Evolutionary conservation across 1,140 invertebrate species (phyloP).

Genomic region (Lepidotrigona ventralis): DNA sequence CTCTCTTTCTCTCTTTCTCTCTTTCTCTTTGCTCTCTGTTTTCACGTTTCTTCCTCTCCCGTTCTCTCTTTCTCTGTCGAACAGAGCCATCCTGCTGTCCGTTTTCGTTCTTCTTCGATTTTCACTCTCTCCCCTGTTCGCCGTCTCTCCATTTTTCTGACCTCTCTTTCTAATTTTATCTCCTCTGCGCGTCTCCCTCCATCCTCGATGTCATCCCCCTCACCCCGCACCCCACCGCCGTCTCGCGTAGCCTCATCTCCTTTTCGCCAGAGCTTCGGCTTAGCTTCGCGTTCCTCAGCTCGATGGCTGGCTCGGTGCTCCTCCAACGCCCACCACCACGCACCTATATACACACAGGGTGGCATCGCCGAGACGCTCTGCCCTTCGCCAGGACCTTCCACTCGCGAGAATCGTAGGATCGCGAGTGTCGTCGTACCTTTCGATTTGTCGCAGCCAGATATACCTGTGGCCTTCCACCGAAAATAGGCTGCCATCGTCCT

Average conservation of each 20-base stretch:
- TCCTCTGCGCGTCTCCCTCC: slow-evolving; percentile 2
- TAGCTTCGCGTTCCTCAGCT: neutral
- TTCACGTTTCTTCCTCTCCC: neutral
- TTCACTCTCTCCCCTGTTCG: slow-evolving; percentile 5
- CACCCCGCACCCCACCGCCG: neutral
- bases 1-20: slow-evolving; percentile 12
- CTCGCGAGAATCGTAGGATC: slow-evolving; percentile 20
- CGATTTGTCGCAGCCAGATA: slow-evolving; percentile 34
- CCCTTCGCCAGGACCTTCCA: slow-evolving; percentile 37
- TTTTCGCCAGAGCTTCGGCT: neutral
- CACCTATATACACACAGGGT: slow-evolving; percentile 9
- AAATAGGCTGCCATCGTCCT: neutral
- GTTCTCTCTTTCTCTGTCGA: neutral
- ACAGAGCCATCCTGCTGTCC: neutral
- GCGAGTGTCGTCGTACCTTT: slow-evolving; percentile 19
- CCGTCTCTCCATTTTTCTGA: slow-evolving; percentile 14
- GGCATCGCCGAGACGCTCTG: slow-evolving; percentile 18
- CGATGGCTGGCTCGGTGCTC: neutral
- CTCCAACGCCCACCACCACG: slow-evolving; percentile 28
- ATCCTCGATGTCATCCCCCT: neutral
- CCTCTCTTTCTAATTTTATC: slow-evolving; percentile 50
- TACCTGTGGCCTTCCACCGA: slow-evolving; percentile 32
- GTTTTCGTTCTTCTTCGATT: slow-evolving; percentile 11
- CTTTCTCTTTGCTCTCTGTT: neutral
- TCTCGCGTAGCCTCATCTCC: neutral